Evolutionary conservation across 2,797 vertebrate genomes (phyloP).

Genomic region (Amblyopsis hoosieri): DNA sequence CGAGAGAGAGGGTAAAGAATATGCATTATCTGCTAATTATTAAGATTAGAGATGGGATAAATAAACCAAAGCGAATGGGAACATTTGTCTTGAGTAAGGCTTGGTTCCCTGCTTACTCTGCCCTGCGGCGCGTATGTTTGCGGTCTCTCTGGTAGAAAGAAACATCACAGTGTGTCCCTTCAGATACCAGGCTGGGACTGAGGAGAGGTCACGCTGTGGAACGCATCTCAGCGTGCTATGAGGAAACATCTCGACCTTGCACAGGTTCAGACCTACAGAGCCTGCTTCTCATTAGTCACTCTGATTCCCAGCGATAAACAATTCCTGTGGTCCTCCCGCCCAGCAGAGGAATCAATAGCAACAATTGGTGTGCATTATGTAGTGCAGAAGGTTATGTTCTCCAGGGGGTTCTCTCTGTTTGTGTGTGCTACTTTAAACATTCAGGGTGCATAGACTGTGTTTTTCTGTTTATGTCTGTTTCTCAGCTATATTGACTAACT

Average conservation of each 20-base stretch:
- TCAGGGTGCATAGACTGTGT: slow-evolving; percentile 25
- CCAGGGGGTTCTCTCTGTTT: slow-evolving; percentile 55
- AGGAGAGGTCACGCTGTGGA: slow-evolving; percentile 55
- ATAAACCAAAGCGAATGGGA: slow-evolving; percentile 70
- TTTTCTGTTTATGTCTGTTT: slow-evolving; percentile 1
- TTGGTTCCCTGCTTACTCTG: slow-evolving; percentile 47
- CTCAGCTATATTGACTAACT: background rate
- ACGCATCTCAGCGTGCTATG: slow-evolving; percentile 59
- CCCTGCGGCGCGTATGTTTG: slow-evolving; percentile 56
- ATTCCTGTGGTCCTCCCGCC: slow-evolving; percentile 87
- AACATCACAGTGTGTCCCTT: slow-evolving; percentile 55
- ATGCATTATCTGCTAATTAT: slow-evolving; percentile 74
- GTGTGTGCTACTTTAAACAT: slow-evolving; percentile 5
- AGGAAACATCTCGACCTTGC: slow-evolving; percentile 66
- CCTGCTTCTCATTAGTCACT: slow-evolving; percentile 87
- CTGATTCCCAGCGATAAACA: slow-evolving; percentile 85
- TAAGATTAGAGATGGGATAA: slow-evolving; percentile 67
- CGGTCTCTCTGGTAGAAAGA: slow-evolving; percentile 42
- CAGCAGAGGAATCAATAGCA: slow-evolving; percentile 62
- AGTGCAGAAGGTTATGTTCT: slow-evolving; percentile 22
- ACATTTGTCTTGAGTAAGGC: slow-evolving; percentile 71
- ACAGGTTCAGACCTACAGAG: slow-evolving; percentile 76
- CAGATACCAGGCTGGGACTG: slow-evolving; percentile 29
- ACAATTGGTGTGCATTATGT: background rate
- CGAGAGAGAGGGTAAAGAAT: slow-evolving; percentile 39